Base-by-base conservation (phyloP, 2,113 vertebrate species). In the Tragelaphus buxtoni region DNA sequence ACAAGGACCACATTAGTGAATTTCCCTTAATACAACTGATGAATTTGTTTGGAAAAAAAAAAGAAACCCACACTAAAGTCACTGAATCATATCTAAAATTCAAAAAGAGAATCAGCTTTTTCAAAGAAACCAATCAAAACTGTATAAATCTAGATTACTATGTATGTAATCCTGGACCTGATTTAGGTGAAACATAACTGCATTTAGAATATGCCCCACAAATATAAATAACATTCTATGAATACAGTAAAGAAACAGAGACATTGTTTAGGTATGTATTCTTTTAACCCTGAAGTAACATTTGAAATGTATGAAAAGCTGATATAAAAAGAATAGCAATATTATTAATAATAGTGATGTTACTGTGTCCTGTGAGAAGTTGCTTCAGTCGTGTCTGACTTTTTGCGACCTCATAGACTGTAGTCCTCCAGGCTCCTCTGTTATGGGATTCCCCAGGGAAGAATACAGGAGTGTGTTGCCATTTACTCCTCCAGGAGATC, bases 71-170 rank as follows among this genome's bases (percentile, higher is more conserved):
- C 17, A 69, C 12, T 58, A 7, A 76, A 63, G 5, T 35, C n/a
- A 79, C 69, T 63, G 72, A 72, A 42, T 91, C 24, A 79, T 93
- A 60, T 91, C 77, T 49, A 81, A 95, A 95, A 94, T 95, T 88
- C 20, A 93, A 80, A 82, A 69, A 56, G 14, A 81, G 8, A 95
- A 65, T 2, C 28, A 30, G 14, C 16, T 88, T 86, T 88, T 69
- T 42, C 24, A 95, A 93, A 91, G 49, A 93, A 86, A 60, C n/a
- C 3, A 83, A 77, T 3, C 85, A 63, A 60, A 92, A 49, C 14
- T 24, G 0, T 63, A 42, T 88, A 82, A 90, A 77, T 77, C 51
- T 28, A 77, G 3, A 86, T 94, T 74, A 53, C 63, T 82, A 14
- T 53, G 5, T 32, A 45, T 79, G 9, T 65, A 84, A 42, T 32